Evolutionary conservation across 2,113 vertebrate genomes (phyloP), one percentile per base, ranked within the genome.

Genomic region (Menidia beryllina): DNA sequence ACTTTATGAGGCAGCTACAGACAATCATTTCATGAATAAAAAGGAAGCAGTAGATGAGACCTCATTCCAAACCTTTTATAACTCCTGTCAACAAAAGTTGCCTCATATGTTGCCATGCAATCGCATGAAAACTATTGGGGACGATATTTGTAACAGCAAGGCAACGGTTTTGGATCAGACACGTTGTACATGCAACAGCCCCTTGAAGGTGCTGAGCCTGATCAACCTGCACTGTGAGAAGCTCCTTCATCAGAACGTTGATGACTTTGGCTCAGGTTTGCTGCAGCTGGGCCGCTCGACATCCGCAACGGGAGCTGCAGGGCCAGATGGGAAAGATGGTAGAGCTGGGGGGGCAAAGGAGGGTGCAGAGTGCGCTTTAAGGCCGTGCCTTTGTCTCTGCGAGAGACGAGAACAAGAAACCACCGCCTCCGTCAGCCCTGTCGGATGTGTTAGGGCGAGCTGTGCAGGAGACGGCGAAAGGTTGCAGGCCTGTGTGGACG

Each of bases 191-290:
- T 9, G 63, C 57, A 70, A 68, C 25, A 91, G 81, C 39, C 79
- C 93, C 8, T 87, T 90, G 91, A 93, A 90, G 14, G 85, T 93
- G 9, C 87, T 94, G 85, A 91, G 86, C 71, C 88, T 94, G 15
- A 92, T 94, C 81, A 94, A 93, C 86, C 86, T 90, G n/a, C 93
- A 94, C 72, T 92, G 93, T 82, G 84, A 79, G 67, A 83, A 72
- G 64, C 88, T 93, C 25, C 86, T 91, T 34, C 78, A 92, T 61
- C 75, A 59, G 14, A 67, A 84, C 41, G 68, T 1, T 9, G 69
- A 70, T 0, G 66, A 75, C 5, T 36, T 30, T 0, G 51, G 53
- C 11, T 14, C 10, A 13, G 36, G 21, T 48, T 55, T 60, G 25
- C 3, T 9, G 3, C 59, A 47, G 41, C 45, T 19, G 5, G 1